Percentiles rank a stretch among this genome's conserved stretches.
Conservation (phyloP, 2,113 vertebrate genomes). For the Haemorhous mexicanus region DNA sequence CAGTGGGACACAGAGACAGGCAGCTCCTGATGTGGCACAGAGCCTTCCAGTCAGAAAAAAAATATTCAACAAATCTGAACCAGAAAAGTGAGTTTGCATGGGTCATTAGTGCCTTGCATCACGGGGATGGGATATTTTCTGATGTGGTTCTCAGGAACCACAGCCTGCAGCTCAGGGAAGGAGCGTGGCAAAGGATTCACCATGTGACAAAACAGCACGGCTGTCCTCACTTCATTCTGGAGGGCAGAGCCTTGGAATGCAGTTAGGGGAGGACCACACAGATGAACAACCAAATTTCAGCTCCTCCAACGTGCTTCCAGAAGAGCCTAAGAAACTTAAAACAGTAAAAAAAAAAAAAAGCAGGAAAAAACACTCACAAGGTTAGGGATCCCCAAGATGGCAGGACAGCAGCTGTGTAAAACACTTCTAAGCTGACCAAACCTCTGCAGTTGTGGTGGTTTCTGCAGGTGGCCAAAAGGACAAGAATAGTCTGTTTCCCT, state of each 20-base stretch:
- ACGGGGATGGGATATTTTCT: not conserved
- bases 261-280: not conserved
- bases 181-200: not conserved
- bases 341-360: not conserved
- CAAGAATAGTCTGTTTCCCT: not conserved
- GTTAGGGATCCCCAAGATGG: not conserved
- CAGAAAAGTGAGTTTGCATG: not conserved
- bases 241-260: not conserved
- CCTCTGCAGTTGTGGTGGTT: not conserved
- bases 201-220: not conserved
- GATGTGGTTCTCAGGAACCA: not conserved
- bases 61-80: not conserved
- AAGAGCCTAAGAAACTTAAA: not conserved
- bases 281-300: not conserved
- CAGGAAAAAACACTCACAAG: not conserved
- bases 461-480: not conserved
- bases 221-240: not conserved
- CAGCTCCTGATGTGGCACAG: not conserved
- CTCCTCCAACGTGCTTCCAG: rapidly evolving
- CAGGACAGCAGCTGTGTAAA: not conserved
- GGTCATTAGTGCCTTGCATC: not conserved
- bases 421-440: not conserved
- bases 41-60: not conserved
- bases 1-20: not conserved
- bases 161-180: not conserved